Base-by-base conservation (phyloP, 2,888 invertebrate genomes). In the Aspidiotus rigidus region DNA sequence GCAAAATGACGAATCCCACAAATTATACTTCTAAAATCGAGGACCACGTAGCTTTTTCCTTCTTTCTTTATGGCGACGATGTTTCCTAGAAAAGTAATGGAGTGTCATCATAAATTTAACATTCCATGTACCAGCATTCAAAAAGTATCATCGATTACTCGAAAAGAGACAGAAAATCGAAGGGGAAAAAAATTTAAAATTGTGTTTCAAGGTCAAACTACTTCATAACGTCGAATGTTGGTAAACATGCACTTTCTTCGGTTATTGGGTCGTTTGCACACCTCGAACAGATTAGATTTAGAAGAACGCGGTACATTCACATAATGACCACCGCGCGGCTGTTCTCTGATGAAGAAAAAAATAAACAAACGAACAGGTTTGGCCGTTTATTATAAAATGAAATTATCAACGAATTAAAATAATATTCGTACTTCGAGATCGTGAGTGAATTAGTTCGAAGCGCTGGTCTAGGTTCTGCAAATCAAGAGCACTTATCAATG, bases 141-240 rank as follows among this genome's bases (percentile, higher is more conserved):
- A 28, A 28, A 28, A 28, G 28, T 28, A 49, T 49, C 11, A 13
- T 49, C n/a, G n/a, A 49, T 49, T 49, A 49, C 49, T 49, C 49
- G 49, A 49, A 49, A 49, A 49, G n/a, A 28, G 28, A 28, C 28
- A 28, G 28, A 28, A 28, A 28, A 28, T 28, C 28, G 28, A 28
- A 28, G 28, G 28, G 28, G 28, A 28, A 28, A 55, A 55, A 55
- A 55, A 16, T 55, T 56, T 66, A 42, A 59, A 66, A 66, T 59
- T 66, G 66, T 66, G 66, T 66, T 66, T 66, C 66, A 66, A 66
- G 66, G 66, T 66, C 66, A 66, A 56, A 57, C 66, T 59, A 66
- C 63, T 63, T 63, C 40, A 63, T 17, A 63, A 41, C 39, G 40
- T 39, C 40, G 39, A 57, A 66, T 66, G 66, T 66, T 66, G 28